Evolutionary conservation across 2,113 vertebrate species (phyloP), one percentile per base, ranked within the genome.

Genomic region (Mobula birostris): DNA sequence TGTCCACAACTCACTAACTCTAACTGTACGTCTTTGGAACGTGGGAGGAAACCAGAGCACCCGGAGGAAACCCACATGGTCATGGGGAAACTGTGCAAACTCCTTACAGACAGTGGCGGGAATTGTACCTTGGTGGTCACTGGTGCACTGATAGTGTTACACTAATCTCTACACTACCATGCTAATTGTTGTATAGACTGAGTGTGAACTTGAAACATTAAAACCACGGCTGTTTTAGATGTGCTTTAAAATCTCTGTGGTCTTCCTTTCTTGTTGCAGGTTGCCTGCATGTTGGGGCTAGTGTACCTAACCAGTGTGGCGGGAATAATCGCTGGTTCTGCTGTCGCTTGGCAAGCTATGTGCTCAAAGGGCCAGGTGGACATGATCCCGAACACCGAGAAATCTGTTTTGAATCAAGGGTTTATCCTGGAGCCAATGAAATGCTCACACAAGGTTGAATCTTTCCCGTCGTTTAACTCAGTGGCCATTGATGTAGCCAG

Each of bases 281-380:
- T 99, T 48, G 97, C 98, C 92, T 99, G 98, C 94, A 97, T 99
- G 95, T 96, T 99, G 88, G 97, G 98, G 0, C 95, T 99, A 94
- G 96, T 99, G 24, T 99, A 99, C 94, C 96, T 99, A 94, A 98
- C 98, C 0, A 97, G 98, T 8, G 97, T 99, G 0, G 98, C 98
- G 0, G 96, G 98, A 6, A 95, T 98, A 48, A 98, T 99, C 2
- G 96, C 97, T 61, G 97, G 98, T 0, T 96, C 98, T 1, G 95
- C 98, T 0, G 95, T 98, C 24, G 95, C 98, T 63, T 98, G 98
- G 80, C 97, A 98, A 94, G 97, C 98, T 0, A 66, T 96, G 78
- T 96, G 97, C 63, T 24, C 95, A 94, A 97, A 96, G 88, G 70
- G 70, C 68, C 91, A 93, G 24, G 40, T 40, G 0, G 48, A 29